These are phyloP conservation scores for Caenorhabditis macrosperma DNA, from an alignment of 2,888 invertebrate genomes.

Conservation along the genomic window DNA sequence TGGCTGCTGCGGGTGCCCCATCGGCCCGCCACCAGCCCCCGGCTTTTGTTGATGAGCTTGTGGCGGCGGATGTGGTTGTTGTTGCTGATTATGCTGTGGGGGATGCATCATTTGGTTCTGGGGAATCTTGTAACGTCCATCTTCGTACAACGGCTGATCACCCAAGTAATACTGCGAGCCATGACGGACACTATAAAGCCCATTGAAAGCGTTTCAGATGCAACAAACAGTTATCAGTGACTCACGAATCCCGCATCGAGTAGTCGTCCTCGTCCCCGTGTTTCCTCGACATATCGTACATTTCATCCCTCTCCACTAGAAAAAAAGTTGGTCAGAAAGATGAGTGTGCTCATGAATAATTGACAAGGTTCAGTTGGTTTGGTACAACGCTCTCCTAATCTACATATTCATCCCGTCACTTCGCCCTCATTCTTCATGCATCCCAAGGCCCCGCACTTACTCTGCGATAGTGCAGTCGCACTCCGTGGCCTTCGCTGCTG, in stretches of 20 bases:
- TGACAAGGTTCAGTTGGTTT: constrained; percentile 28
- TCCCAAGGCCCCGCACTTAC: constrained; percentile 51
- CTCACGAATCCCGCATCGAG: constrained; percentile 51
- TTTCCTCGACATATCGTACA: constrained; percentile 58
- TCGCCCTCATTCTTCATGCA: constrained; percentile 31
- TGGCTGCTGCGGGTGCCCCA: constrained; percentile 8
- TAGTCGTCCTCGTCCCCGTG: constrained; percentile 38
- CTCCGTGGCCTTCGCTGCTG: constrained; percentile 69
- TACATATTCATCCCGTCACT: constrained; percentile 46
- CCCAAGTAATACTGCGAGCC: constrained; percentile 58
- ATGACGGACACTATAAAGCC: constrained; percentile 55
- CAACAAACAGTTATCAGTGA: not conserved
- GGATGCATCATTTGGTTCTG: constrained; percentile 46
- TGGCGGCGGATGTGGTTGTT: constrained; percentile 46
- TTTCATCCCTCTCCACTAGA: constrained; percentile 70
- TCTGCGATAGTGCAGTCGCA: constrained; percentile 73
- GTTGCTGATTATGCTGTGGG: constrained; percentile 48
- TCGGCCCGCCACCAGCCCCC: constrained; percentile 15
- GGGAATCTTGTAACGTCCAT: constrained; percentile 54
- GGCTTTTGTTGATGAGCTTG: constrained; percentile 45
- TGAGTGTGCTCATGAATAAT: constrained; percentile 46
- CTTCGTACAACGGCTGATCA: constrained; percentile 59
- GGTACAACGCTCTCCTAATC: constrained; percentile 25
- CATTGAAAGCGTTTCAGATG: constrained; percentile 40
- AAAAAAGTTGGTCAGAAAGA: constrained; percentile 22